A percentile compares a stretch with the other conserved stretches of the same genome.
Conservation (phyloP, 2,797 vertebrate genomes). For the Smutsia temminckii region DNA sequence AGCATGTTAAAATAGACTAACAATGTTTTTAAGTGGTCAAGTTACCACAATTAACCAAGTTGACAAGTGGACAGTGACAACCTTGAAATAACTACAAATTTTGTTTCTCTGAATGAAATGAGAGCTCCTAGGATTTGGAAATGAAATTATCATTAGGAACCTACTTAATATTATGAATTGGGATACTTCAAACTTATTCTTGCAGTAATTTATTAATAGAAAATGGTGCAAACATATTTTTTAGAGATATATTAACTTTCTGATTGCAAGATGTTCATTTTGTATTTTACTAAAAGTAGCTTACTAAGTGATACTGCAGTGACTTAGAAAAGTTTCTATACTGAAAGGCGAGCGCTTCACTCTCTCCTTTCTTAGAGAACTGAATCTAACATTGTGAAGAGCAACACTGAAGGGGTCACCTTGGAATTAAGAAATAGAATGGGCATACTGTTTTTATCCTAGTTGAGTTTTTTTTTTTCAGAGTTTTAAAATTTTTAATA, state of each 20-base stretch:
- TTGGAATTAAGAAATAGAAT: constrained; percentile 3
- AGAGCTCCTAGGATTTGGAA: background rate
- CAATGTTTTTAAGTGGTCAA: background rate
- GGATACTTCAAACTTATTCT: background rate
- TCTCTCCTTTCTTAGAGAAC: background rate
- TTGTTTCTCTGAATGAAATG: constrained; percentile 5
- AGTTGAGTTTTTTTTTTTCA: background rate
- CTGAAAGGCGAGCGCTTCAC: background rate
- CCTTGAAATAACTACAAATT: constrained; percentile 7
- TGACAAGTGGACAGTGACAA: background rate
- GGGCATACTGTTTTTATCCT: background rate
- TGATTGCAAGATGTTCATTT: background rate
- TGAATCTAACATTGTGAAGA: background rate
- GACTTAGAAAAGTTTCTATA: background rate
- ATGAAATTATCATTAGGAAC: background rate
- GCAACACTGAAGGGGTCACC: background rate
- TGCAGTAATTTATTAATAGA: background rate
- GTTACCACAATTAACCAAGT: background rate
- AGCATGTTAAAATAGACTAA: background rate
- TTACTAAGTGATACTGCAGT: background rate
- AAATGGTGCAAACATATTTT: background rate
- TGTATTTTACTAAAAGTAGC: background rate
- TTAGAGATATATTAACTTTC: background rate
- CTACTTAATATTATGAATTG: background rate
- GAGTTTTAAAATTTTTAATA: too few species aligned